Conservation (phyloP, 1,140 invertebrate genomes). For the Geopemphigus sp. region DNA sequence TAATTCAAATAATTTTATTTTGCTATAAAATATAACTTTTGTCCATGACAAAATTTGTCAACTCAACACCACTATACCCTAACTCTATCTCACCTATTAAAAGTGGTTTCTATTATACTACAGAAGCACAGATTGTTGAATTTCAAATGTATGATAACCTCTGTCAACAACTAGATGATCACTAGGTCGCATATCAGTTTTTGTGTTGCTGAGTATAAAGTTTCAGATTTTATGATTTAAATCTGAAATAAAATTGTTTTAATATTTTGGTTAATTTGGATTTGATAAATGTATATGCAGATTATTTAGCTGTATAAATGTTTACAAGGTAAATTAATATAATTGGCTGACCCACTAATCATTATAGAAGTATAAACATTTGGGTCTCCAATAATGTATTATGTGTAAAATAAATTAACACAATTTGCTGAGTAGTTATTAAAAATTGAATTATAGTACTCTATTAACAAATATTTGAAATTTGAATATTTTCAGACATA, state of each 20-base stretch:
- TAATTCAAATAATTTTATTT: not conserved
- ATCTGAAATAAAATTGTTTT: constrained; percentile 29
- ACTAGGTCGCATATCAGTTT: too few species aligned
- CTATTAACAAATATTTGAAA: constrained; percentile 7
- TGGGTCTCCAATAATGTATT: not conserved
- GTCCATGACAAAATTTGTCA: too few species aligned
- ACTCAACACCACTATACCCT: too few species aligned
- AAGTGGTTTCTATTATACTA: too few species aligned
- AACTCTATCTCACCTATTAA: too few species aligned
- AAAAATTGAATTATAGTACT: not conserved
- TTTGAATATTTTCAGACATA: too few species aligned
- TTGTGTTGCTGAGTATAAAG: too few species aligned
- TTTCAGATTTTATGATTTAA: not conserved
- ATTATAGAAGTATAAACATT: constrained; percentile 16
- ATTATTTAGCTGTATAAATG: constrained; percentile 4
- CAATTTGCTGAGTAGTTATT: constrained; percentile 30
- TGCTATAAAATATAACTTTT: not conserved
- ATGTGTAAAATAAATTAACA: constrained; percentile 38
- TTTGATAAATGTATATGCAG: not conserved
- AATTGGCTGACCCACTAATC: not conserved
- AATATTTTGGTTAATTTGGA: constrained; percentile 5
- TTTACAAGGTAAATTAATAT: constrained; percentile 32
- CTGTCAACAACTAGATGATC: too few species aligned
- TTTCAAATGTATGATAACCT: too few species aligned
- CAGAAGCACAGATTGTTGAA: too few species aligned